phyloP scores from a whole-genome alignment of 2,888 invertebrate species.

The Standfussiana lucernea region DNA sequence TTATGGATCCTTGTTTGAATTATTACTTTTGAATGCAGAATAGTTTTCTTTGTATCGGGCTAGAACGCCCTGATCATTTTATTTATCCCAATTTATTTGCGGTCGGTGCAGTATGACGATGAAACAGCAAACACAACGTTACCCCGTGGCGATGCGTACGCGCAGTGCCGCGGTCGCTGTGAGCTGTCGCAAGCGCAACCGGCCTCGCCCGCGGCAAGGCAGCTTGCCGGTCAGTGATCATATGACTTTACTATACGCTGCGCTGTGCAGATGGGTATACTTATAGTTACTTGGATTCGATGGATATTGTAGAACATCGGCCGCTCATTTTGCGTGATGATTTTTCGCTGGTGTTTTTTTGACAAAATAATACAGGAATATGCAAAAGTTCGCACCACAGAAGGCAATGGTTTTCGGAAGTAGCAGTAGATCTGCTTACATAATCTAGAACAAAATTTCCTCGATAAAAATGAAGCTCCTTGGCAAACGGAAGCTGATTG shows the following conservation, averaged over 20 bases:
- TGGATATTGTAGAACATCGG: slow-evolving; percentile 7
- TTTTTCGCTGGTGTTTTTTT: neutral
- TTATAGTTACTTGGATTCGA: neutral
- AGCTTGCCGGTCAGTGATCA: slow-evolving; percentile 79
- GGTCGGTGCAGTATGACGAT: neutral
- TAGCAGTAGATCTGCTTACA: neutral
- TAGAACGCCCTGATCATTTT: neutral
- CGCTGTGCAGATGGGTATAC: slow-evolving; percentile 41
- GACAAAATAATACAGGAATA: neutral
- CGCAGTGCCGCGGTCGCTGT: slow-evolving; percentile 30
- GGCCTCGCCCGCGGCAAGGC: slow-evolving; percentile 85
- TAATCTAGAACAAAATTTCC: neutral
- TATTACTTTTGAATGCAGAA: neutral
- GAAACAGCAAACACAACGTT: slow-evolving; percentile 17
- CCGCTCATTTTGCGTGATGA: neutral
- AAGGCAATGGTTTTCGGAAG: neutral
- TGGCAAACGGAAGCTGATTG: neutral
- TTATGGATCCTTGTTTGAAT: too few species aligned
- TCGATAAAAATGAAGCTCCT: neutral
- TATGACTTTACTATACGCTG: slow-evolving; percentile 45
- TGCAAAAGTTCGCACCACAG: neutral
- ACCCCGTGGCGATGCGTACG: slow-evolving; percentile 28
- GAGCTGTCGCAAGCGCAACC: slow-evolving; percentile 65
- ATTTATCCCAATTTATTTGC: neutral
- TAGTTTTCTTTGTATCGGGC: neutral